Conservation (phyloP, 2,113 vertebrate species). For the Elgaria multicarinata region DNA sequence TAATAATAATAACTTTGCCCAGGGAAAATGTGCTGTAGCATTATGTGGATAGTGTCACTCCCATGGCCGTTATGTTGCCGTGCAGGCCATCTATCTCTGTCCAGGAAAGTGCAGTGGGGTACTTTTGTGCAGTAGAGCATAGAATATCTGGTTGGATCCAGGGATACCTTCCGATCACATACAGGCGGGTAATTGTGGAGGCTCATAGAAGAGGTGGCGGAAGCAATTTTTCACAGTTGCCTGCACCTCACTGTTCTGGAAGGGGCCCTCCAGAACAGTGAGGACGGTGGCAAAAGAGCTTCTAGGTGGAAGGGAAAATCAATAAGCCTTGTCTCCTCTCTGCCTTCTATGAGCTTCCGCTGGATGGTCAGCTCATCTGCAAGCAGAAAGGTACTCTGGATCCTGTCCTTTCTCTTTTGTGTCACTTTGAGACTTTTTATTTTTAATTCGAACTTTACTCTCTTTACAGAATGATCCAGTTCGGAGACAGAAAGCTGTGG, state of each 20-base stretch:
- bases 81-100: no score
- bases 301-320: background rate
- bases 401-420: background rate
- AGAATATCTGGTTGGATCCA: background rate
- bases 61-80: background rate
- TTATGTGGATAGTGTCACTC: background rate
- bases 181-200: no score
- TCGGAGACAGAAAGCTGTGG: slow-evolving; percentile 61
- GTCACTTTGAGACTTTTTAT: background rate
- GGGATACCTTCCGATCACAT: background rate
- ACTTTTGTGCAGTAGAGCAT: background rate
- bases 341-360: background rate
- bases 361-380: no score
- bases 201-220: no score
- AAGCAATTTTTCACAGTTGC: background rate
- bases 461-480: slow-evolving; percentile 59
- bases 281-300: no score
- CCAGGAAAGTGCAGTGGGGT: background rate
- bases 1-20: no score
- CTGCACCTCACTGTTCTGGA: background rate
- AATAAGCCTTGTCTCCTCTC: background rate
- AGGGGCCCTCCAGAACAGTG: background rate
- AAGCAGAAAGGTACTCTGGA: background rate
- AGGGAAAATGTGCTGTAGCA: background rate
- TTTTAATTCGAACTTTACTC: background rate